Conservation (phyloP, 2,113 vertebrate genomes). For the Pollimyrus isidori region DNA sequence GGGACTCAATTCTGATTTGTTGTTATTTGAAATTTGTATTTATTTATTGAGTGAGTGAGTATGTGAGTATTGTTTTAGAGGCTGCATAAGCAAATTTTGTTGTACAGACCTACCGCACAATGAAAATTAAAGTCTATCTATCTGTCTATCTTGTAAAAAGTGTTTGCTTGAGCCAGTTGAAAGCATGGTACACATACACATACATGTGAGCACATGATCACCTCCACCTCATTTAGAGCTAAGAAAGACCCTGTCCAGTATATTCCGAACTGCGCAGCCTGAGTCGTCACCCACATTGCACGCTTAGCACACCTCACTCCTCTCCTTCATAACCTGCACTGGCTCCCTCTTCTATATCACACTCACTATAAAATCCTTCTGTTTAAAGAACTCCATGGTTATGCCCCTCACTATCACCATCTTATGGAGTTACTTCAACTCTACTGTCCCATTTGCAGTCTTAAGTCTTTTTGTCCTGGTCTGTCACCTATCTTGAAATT, state of each 20-base stretch:
- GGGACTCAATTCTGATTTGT: too few species aligned
- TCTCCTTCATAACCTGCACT: background rate
- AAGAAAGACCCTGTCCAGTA: background rate
- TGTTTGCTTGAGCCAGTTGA: background rate
- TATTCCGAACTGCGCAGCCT: background rate
- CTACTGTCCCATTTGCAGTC: background rate
- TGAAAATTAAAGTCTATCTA: too few species aligned
- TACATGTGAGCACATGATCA: background rate
- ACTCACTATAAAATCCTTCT: background rate
- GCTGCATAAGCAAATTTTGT: too few species aligned
- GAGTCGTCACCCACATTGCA: background rate
- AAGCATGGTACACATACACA: background rate
- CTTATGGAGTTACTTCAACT: too few species aligned
- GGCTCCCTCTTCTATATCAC: background rate
- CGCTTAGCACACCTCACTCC: background rate
- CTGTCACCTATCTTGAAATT: background rate
- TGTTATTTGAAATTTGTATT: too few species aligned
- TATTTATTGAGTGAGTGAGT: too few species aligned
- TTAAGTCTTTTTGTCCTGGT: background rate
- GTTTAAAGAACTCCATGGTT: background rate
- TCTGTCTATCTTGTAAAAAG: background rate
- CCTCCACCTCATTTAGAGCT: background rate
- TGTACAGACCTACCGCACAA: too few species aligned
- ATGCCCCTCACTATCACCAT: too few species aligned
- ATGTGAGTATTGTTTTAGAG: too few species aligned